Conservation (phyloP, 2,797 vertebrate genomes). For the Ctenosaura bakeri region DNA sequence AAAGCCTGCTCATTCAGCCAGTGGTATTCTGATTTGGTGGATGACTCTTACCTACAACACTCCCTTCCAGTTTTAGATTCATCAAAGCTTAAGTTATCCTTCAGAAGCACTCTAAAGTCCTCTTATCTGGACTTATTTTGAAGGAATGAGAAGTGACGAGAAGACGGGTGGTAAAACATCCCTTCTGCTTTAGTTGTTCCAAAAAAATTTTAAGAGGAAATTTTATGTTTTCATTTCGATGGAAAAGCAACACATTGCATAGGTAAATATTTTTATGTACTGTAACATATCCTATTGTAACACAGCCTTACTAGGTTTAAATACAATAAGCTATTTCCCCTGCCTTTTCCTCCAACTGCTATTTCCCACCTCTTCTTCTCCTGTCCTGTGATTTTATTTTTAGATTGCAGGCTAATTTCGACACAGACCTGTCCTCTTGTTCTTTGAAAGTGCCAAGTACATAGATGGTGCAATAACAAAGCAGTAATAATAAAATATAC, state of each 20-base stretch:
- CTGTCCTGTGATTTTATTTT: background rate
- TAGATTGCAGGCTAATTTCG: background rate
- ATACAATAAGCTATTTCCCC: background rate
- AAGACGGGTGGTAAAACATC: background rate
- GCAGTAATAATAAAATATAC: background rate
- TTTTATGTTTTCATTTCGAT: conserved; percentile 15
- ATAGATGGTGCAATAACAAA: background rate
- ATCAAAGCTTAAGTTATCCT: background rate
- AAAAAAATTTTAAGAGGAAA: background rate
- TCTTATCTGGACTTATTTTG: background rate
- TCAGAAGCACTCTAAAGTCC: background rate
- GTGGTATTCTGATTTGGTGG: background rate
- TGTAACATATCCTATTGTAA: background rate
- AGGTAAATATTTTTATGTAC: background rate
- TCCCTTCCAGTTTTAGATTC: background rate
- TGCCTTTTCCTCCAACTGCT: too few species aligned
- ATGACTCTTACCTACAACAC: background rate
- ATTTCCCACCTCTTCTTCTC: background rate
- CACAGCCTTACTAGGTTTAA: background rate
- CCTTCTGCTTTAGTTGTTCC: background rate
- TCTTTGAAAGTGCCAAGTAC: background rate
- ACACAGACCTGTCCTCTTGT: background rate
- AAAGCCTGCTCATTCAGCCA: background rate
- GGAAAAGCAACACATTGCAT: background rate
- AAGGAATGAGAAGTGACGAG: background rate